Base-by-base conservation (phyloP, 2,113 vertebrate genomes). In the Rhizomys pruinosus region DNA sequence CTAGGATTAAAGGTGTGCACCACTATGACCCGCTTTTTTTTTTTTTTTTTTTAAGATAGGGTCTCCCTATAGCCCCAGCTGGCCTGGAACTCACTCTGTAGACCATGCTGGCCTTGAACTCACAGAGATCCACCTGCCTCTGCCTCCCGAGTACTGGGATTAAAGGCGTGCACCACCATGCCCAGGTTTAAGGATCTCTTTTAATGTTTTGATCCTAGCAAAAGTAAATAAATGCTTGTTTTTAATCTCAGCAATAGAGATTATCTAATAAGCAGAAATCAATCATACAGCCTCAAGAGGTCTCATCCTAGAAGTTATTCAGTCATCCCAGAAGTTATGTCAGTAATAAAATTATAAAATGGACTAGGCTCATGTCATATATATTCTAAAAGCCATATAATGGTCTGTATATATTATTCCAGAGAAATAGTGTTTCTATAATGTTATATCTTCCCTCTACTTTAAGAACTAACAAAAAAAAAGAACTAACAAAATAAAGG, bases 121-220 rank as follows among this genome's bases (percentile, higher is more conserved):
- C n/a, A n/a, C n/a, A n/a, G n/a, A n/a, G n/a, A n/a, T n/a, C n/a
- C n/a, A n/a, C n/a, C n/a, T n/a, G n/a, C n/a, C n/a, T n/a, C n/a
- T n/a, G n/a, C n/a, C n/a, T n/a, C n/a, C n/a, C n/a, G n/a, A n/a
- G n/a, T n/a, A n/a, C n/a, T n/a, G n/a, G n/a, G n/a, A n/a, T n/a
- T n/a, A n/a, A n/a, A n/a, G n/a, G n/a, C n/a, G n/a, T n/a, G n/a
- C n/a, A n/a, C n/a, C n/a, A n/a, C n/a, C n/a, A n/a, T n/a, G n/a
- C n/a, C n/a, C n/a, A n/a, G n/a, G n/a, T 68, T 76, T 34, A 37
- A 52, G 55, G 23, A 59, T 68, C 27, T 68, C 27, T 47, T 66
- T n/a, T n/a, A 85, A 89, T 82, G 47, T 79, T 93, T 87, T 73
- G 34, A n/a, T 91, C 34, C 10, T 91, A 63, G 32, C 64, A 84